Evolutionary conservation across 2,113 vertebrate species (phyloP), one percentile per base, ranked within the genome.

Genomic region (Nasalis larvatus): DNA sequence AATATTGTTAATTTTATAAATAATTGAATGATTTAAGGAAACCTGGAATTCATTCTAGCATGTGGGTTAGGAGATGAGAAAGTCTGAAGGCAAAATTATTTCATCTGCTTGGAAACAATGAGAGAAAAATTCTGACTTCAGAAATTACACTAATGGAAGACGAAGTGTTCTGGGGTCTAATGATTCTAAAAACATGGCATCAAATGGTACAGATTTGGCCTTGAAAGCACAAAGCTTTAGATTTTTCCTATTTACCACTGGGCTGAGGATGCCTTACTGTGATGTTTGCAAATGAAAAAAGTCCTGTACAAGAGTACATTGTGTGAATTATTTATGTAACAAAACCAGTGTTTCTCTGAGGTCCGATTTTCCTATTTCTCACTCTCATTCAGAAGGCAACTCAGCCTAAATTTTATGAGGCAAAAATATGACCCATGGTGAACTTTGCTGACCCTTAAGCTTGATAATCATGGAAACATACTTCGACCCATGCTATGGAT

Each of bases 401-500:
- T 18, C 23, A 27, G 47, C 11, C 14, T 83, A 56, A 93, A 56
- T 60, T 49, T 89, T 66, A 11, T 20, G 3, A 45, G 80, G 89
- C 14, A 30, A 32, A 68, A 21, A 77, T 60, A 2, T 12, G 1
- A 14, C 42, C 14, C 4, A 2, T 16, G 6, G 35, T 37, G 42
- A 76, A 9, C 30, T 73, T 32, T 42, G 52, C 37, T 37, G 47
- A 27, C 23, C 54, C 23, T 6, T 40, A 42, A 30, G 12, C 30
- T 42, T 52, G 23, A 2, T 3, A 7, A 27, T 42, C 11, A n/a
- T 2, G 4, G 56, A 58, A 58, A 42, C 6, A 10, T 0, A 14
- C 8, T 3, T 27, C 8, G 37, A 35, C 9, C 25, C 37, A 1
- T 6, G 4, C 0, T 42, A 4, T 21, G 7, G 4, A 21, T 1